Percentiles rank a stretch among this genome's conserved stretches.
phyloP scores from a whole-genome alignment of 1,140 invertebrate species.

The Drosophila takahashii region DNA sequence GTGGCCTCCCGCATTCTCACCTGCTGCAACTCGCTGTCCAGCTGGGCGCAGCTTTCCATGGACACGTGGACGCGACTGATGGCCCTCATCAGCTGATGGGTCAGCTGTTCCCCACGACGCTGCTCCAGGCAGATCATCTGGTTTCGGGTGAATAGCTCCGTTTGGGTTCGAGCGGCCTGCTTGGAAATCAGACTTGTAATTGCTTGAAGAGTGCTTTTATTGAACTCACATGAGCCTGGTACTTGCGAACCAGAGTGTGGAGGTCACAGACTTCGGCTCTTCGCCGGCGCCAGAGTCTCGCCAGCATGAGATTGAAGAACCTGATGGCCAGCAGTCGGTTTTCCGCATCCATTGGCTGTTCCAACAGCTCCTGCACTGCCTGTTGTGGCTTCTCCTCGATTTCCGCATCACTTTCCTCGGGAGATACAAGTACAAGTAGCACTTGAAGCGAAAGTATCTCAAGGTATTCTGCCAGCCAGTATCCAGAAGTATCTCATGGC shows the following conservation, averaged over 20 bases:
- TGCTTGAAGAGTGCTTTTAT: no score
- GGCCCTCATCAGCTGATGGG: neutral
- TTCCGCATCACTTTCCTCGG: neutral
- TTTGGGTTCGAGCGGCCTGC: conserved; percentile 4
- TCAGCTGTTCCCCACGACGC: neutral
- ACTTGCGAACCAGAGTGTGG: neutral
- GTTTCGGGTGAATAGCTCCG: conserved; percentile 1
- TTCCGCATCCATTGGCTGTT: neutral
- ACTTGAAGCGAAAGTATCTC: conserved; percentile 6
- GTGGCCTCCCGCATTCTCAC: neutral
- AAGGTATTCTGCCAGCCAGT: conserved; percentile 16
- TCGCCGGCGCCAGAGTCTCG: neutral
- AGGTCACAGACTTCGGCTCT: neutral
- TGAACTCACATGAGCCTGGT: conserved; percentile 8
- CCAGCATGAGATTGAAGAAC: conserved; percentile 1
- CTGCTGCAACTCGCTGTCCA: neutral
- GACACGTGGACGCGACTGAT: neutral
- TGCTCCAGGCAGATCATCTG: neutral
- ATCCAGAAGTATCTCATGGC: conserved; percentile 31
- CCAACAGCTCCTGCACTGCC: neutral
- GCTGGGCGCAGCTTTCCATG: neutral
- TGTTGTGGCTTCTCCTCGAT: neutral
- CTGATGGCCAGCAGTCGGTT: neutral
- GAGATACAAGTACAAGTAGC: conserved; percentile 10
- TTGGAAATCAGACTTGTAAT: neutral